A percentile compares a stretch with the other conserved stretches of the same genome.
Evolutionary conservation across 2,113 vertebrate genomes (phyloP).

Genomic region (Scytalopus superciliaris): DNA sequence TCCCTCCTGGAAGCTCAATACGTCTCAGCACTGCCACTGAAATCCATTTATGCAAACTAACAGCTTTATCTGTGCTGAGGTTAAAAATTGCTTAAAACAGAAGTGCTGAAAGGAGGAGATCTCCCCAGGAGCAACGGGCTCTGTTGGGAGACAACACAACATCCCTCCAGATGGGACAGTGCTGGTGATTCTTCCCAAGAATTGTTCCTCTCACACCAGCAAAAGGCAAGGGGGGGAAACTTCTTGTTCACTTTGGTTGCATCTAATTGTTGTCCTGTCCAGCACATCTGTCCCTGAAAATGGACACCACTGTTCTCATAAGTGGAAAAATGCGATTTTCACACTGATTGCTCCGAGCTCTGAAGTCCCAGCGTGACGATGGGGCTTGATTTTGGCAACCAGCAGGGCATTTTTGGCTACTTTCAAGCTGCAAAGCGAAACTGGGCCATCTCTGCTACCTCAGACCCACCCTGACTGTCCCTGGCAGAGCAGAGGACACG

Average conservation of each 20-base stretch:
- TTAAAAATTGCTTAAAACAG: neutral
- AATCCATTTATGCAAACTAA: slow-evolving; percentile 42
- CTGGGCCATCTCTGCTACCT: neutral
- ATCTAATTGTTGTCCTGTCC: neutral
- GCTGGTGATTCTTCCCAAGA: neutral
- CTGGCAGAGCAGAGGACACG: neutral
- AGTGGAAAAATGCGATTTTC: neutral
- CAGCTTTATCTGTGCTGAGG: neutral
- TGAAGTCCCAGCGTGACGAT: neutral
- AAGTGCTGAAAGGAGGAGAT: neutral
- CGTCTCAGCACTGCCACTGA: slow-evolving; percentile 20
- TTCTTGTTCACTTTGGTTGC: neutral
- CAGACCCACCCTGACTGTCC: fast-evolving
- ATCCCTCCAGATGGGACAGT: neutral
- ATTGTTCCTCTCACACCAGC: neutral
- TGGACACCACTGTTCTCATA: fast-evolving
- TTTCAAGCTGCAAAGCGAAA: neutral
- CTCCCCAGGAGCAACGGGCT: neutral
- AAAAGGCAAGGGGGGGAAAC: neutral
- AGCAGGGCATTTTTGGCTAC: neutral
- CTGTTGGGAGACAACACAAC: slow-evolving; percentile 4
- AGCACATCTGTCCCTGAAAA: neutral
- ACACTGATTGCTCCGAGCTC: neutral
- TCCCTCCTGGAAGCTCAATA: neutral
- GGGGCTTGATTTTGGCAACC: neutral